These are phyloP conservation scores for Fregata magnificens DNA, from an alignment of 2,113 vertebrate genomes.

Conservation along the genomic window DNA sequence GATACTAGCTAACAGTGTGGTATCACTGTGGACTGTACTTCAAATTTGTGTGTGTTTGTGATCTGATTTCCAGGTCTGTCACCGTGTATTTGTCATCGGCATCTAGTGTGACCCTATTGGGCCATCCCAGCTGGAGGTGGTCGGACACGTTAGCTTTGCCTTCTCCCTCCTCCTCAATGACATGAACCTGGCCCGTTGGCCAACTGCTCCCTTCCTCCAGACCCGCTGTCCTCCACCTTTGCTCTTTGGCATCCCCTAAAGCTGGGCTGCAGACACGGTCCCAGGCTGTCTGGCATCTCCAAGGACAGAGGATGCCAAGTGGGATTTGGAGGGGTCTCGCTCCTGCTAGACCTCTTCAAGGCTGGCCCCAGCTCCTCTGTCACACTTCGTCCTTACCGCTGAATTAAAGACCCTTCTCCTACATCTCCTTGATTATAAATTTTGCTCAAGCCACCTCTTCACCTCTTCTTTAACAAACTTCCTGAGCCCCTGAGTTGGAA, in stretches of 20 bases:
- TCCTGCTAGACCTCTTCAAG: background rate
- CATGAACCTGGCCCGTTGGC: fast-evolving
- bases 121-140: background rate
- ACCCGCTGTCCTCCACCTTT: background rate
- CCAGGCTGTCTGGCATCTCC: fast-evolving
- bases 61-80: background rate
- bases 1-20: no score
- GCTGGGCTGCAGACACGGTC: background rate
- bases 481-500: background rate
- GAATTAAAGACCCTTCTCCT: background rate
- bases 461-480: background rate
- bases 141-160: background rate
- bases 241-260: background rate
- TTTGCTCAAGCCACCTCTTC: background rate
- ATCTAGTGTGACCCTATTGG: background rate
- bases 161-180: background rate
- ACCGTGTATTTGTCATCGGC: background rate
- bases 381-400: fast-evolving
- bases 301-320: background rate
- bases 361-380: background rate
- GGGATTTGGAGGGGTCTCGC: background rate
- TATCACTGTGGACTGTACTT: background rate
- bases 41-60: background rate
- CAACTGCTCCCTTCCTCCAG: background rate
- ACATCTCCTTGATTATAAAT: background rate